Percentiles rank a stretch among this genome's conserved stretches.
phyloP scores from a whole-genome alignment of 1,140 invertebrate genomes.

The Ips nitidus region DNA sequence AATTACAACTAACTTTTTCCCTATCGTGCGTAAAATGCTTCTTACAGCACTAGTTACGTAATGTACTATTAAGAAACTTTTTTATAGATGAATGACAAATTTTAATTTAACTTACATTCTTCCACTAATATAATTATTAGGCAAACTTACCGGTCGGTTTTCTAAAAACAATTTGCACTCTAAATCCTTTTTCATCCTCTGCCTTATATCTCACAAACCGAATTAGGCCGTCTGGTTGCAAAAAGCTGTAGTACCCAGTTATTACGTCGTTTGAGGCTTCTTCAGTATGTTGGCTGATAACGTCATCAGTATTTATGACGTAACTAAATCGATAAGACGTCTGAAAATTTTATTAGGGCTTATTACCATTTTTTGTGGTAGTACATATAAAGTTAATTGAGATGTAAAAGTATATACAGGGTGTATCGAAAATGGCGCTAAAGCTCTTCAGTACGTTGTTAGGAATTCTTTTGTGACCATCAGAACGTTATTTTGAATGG shows the following conservation, averaged over 20 bases:
- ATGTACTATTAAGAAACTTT: neutral
- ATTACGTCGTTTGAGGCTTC: conserved; percentile 52
- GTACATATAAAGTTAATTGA: no score
- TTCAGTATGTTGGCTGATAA: conserved; percentile 55
- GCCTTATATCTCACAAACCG: conserved; percentile 56
- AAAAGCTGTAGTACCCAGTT: conserved; percentile 54
- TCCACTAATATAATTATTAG: neutral
- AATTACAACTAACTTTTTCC: no score
- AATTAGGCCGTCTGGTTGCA: conserved; percentile 55
- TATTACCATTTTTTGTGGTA: neutral
- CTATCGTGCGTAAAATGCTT: neutral
- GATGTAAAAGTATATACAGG: no score
- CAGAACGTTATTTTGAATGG: no score
- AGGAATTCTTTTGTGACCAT: no score
- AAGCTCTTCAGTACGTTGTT: no score
- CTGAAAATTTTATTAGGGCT: conserved; percentile 39
- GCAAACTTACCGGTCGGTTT: conserved; percentile 41
- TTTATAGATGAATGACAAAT: neutral
- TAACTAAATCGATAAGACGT: conserved; percentile 55
- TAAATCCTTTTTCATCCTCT: conserved; percentile 53
- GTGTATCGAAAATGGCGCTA: no score
- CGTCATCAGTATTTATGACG: conserved; percentile 51
- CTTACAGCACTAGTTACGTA: neutral
- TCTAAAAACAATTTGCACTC: conserved; percentile 52
- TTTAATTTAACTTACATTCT: conserved; percentile 3